phyloP scores from a whole-genome alignment of 2,113 vertebrate genomes.

The Lampris megalopsis region DNA sequence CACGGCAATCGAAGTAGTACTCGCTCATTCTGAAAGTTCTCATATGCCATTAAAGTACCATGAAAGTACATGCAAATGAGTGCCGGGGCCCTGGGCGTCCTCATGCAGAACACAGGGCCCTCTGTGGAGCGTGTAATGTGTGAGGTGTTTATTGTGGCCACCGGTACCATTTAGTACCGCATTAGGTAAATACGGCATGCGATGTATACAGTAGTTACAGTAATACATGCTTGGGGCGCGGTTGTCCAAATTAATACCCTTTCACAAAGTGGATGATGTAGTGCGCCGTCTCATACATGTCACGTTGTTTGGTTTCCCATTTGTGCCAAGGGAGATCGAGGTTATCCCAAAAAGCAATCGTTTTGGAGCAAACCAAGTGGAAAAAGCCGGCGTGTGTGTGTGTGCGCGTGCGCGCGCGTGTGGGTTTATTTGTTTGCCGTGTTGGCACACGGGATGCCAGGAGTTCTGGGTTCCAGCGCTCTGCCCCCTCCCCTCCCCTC shows the following conservation, averaged over 20 bases:
- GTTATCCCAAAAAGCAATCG: constrained; percentile 80
- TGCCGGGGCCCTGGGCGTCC: background rate
- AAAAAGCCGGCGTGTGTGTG: constrained; percentile 72
- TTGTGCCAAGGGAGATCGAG: constrained; percentile 66
- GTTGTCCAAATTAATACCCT: background rate
- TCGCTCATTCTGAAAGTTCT: background rate
- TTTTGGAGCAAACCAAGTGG: constrained; percentile 75
- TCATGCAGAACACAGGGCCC: too few species aligned
- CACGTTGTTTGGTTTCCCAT: constrained; percentile 3
- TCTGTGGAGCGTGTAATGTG: background rate
- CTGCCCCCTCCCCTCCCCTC: constrained; percentile 30
- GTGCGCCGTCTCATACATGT: too few species aligned
- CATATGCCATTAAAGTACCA: background rate
- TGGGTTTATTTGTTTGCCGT: constrained; percentile 72
- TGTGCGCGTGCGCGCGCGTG: too few species aligned
- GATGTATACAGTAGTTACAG: background rate
- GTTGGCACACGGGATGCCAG: constrained; percentile 58
- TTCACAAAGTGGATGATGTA: background rate
- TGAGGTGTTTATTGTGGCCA: background rate
- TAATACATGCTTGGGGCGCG: background rate
- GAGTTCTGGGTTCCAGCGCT: constrained; percentile 57
- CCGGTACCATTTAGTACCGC: background rate
- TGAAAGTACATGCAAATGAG: background rate
- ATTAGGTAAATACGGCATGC: background rate
- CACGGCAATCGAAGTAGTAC: background rate